phyloP scores from a whole-genome alignment of 2,888 invertebrate species.

The Meiosimyza decipiens region DNA sequence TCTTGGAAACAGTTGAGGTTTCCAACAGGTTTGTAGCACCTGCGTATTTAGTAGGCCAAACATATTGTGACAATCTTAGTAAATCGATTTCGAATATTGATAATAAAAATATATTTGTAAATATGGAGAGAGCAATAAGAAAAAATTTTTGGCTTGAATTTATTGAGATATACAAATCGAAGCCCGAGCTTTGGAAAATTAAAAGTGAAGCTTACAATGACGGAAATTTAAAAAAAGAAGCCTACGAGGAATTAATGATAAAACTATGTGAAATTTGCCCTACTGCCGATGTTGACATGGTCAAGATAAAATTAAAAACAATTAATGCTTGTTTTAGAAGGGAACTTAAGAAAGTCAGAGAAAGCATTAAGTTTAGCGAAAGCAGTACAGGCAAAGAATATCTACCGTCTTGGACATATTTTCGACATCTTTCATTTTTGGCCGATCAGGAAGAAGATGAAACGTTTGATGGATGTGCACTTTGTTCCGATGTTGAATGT shows the following conservation, averaged over 20 bases:
- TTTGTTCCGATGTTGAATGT: no score
- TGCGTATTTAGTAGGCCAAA: no score
- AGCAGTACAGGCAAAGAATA: slow-evolving; percentile 22
- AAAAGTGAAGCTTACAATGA: slow-evolving; percentile 42
- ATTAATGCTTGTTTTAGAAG: slow-evolving; percentile 31
- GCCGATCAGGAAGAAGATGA: slow-evolving; percentile 22
- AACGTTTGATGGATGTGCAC: neutral
- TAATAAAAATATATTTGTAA: neutral
- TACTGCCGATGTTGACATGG: slow-evolving; percentile 37
- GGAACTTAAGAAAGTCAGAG: slow-evolving; percentile 12
- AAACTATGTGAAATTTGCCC: slow-evolving; percentile 40
- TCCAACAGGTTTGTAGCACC: no score
- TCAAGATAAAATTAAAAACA: slow-evolving; percentile 42
- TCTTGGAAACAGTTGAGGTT: no score
- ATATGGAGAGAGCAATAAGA: slow-evolving; percentile 19
- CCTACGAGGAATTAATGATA: slow-evolving; percentile 40
- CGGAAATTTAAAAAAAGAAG: slow-evolving; percentile 36
- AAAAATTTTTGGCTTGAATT: slow-evolving; percentile 44
- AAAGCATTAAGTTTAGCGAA: neutral
- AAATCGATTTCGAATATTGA: neutral
- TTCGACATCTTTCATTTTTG: slow-evolving; percentile 33
- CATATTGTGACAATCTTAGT: no score
- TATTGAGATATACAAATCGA: slow-evolving; percentile 42
- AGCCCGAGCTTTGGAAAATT: slow-evolving; percentile 44
- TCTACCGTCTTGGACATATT: slow-evolving; percentile 35